These are phyloP conservation scores for Plemyria rubiginata DNA, from an alignment of 2,888 invertebrate species.

Conservation along the genomic window DNA sequence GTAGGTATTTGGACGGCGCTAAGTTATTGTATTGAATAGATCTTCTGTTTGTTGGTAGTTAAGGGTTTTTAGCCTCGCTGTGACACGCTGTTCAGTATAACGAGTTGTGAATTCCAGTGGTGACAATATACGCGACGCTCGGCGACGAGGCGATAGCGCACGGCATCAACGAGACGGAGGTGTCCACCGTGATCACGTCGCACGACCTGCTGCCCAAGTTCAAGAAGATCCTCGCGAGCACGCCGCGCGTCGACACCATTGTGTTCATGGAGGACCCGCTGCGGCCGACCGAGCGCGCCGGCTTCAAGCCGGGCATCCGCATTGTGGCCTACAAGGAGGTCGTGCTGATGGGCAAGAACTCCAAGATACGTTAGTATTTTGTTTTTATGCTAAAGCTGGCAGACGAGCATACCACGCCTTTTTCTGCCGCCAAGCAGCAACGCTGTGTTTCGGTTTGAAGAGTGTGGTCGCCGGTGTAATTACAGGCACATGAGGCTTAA, in stretches of 20 bases:
- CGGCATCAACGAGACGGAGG: conserved; percentile 98
- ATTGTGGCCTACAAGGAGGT: conserved; percentile 90
- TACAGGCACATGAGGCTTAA: no score
- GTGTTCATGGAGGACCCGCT: conserved; percentile 96
- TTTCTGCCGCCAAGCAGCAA: no score
- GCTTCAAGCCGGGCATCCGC: conserved; percentile 89
- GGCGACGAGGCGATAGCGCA: conserved; percentile 98
- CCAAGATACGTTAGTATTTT: conserved; percentile 76
- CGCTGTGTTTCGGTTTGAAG: no score
- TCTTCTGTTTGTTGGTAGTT: no score
- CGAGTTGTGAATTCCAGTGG: conserved; percentile 84
- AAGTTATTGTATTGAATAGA: no score
- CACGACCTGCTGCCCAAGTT: conserved; percentile 97
- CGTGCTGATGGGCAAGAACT: conserved; percentile 61
- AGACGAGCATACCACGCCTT: no score
- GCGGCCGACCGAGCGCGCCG: conserved; percentile 87
- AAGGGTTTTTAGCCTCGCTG: no score
- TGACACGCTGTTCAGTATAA: no score
- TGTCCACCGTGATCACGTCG: conserved; percentile 95
- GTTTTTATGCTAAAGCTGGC: no score
- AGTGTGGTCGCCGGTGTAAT: no score
- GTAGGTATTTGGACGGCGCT: no score
- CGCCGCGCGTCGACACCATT: conserved; percentile 91
- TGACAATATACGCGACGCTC: conserved; percentile 98
- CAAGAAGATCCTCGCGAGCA: conserved; percentile 88